Evolutionary conservation across 2,797 vertebrate species (phyloP).

Genomic region (Galago senegalensis): DNA sequence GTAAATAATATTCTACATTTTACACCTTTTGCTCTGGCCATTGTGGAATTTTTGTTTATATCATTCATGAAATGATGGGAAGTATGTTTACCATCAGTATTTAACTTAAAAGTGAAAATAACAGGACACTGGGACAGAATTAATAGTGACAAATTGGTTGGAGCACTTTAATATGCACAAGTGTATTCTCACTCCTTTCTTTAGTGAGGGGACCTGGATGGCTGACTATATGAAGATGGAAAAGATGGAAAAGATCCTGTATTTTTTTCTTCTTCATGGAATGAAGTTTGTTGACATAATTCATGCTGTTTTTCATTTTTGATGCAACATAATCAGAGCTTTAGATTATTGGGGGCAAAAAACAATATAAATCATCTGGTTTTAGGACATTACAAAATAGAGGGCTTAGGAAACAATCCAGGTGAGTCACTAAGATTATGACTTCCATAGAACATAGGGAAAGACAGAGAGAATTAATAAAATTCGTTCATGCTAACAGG

Average conservation of each 20-base stretch:
- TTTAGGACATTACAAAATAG: conserved; percentile 58
- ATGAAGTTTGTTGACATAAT: conserved; percentile 58
- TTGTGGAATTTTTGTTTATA: conserved; percentile 32
- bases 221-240: background rate
- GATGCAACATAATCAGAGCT: conserved; percentile 40
- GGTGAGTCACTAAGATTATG: conserved; percentile 42
- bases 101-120: conserved; percentile 61
- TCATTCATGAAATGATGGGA: conserved; percentile 1
- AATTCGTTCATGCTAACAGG: conserved; percentile 56
- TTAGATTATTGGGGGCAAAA: conserved; percentile 47
- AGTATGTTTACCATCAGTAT: conserved; percentile 5
- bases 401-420: conserved; percentile 25
- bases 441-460: background rate
- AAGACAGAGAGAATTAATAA: conserved; percentile 1
- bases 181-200: background rate
- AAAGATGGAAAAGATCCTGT: background rate
- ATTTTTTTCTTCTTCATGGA: conserved; percentile 56
- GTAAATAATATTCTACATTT: background rate
- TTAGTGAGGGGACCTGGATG: background rate
- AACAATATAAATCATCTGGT: conserved; percentile 21
- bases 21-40: background rate
- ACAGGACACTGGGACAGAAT: conserved; percentile 2
- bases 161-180: background rate
- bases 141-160: background rate
- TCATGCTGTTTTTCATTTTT: conserved; percentile 22